A percentile compares a stretch with the other conserved stretches of the same genome.
phyloP scores from a whole-genome alignment of 2,797 vertebrate genomes.

The Choloepus didactylus region DNA sequence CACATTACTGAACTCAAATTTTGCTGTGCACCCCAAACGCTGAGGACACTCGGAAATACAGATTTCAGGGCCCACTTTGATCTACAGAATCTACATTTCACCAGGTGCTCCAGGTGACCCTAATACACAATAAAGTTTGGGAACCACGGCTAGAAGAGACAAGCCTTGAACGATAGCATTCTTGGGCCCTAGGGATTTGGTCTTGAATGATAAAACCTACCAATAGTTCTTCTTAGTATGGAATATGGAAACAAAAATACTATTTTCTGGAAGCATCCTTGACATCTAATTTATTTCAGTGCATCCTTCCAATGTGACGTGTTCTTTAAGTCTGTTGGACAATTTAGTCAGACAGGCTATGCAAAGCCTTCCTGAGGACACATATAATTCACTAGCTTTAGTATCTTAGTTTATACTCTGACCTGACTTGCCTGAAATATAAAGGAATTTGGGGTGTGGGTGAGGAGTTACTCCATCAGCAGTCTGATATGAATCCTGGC shows the following conservation, averaged over 20 bases:
- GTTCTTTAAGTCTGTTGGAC: neutral
- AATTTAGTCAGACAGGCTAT: neutral
- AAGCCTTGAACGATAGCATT: neutral
- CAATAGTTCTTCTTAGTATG: neutral
- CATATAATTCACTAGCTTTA: neutral
- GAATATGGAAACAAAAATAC: neutral
- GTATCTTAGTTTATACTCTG: neutral
- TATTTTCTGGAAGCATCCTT: neutral
- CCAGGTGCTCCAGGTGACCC: neutral
- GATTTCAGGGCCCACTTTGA: neutral
- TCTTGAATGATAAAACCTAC: neutral
- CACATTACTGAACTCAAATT: neutral
- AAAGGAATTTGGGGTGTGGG: neutral
- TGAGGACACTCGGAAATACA: neutral
- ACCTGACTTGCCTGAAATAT: neutral
- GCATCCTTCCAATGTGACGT: neutral
- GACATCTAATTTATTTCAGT: neutral
- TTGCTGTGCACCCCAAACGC: neutral
- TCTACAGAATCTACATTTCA: neutral
- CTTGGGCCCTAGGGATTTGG: neutral
- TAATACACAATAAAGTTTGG: neutral
- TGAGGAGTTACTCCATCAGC: neutral
- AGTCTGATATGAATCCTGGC: neutral
- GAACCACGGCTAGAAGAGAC: neutral
- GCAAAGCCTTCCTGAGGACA: neutral